Evolutionary conservation across 2,888 invertebrate species (phyloP), one percentile per base, ranked within the genome.

Genomic region (Anarsia innoxiella): DNA sequence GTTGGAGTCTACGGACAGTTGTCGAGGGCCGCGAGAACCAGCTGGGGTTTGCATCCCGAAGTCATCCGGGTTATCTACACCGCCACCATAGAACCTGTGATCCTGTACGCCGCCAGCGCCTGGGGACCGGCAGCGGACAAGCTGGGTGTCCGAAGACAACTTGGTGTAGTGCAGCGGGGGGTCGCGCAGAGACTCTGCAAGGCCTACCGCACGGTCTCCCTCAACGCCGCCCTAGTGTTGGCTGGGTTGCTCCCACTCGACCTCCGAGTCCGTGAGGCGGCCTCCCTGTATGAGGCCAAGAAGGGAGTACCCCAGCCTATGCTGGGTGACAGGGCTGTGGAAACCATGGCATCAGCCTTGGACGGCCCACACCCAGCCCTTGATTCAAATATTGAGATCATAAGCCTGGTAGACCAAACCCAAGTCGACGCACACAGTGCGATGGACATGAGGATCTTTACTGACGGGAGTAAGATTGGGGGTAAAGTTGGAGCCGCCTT

Each of bases 381-480:
- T 0, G 14, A 14, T 6, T 12, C 23, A 1, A 28, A 1, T 0
- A 1, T 41, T 5, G 27, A 12, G 6, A 36, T 39, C 29, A 5
- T 2, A 0, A 15, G 27, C 32, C 29, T 44, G 29, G 31, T 27
- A 3, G 30, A 14, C n/a, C 25, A 15, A 1, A 12, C 37, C 11
- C 9, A 23, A 5, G 3, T 5, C 2, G 25, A 35, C 12, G n/a
- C 1, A 1, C 2, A 30, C 10, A 14, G 6, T 8, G 14, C 6
- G 10, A 2, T 2, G 10, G 26, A 1, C 10, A n/a, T 28, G 11
- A 2, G n/a, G 12, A 41, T 46, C 2, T 46, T 23, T 30, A 46
- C 44, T 1, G 46, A 46, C n/a, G 48, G 46, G 12, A 45, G 46
- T 29, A 46, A 40, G 14, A 37, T 39, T 15, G 39, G 15, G 15